phyloP scores from a whole-genome alignment of 1,140 invertebrate species.

The Bombyx mandarina region DNA sequence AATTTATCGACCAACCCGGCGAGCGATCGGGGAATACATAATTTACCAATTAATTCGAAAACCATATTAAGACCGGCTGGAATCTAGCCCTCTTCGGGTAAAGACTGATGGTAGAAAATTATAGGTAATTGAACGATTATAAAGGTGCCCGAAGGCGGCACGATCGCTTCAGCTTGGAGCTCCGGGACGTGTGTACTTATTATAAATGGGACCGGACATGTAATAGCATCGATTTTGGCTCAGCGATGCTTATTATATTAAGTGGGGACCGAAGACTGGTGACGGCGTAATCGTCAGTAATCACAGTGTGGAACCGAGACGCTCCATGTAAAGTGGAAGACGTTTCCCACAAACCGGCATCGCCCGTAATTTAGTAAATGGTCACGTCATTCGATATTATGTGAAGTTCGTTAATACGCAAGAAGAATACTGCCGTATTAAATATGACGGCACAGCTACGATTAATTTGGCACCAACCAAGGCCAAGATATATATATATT shows the following conservation, averaged over 20 bases:
- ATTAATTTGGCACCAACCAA: too few species aligned
- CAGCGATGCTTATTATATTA: slow-evolving; percentile 64
- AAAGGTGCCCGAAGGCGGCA: slow-evolving; percentile 44
- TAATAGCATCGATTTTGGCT: slow-evolving; percentile 66
- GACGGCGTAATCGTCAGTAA: slow-evolving; percentile 60
- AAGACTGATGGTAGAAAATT: slow-evolving; percentile 68
- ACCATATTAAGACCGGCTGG: slow-evolving; percentile 30
- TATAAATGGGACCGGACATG: slow-evolving; percentile 61
- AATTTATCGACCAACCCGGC: too few species aligned
- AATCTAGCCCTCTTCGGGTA: slow-evolving; percentile 48
- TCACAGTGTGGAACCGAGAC: slow-evolving; percentile 34
- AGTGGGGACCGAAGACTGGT: slow-evolving; percentile 59
- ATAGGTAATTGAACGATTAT: slow-evolving; percentile 66
- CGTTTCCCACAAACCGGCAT: slow-evolving; percentile 13
- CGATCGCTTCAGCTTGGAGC: slow-evolving; percentile 19
- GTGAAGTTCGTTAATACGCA: not conserved
- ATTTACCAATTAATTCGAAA: slow-evolving; percentile 64
- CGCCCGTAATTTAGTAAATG: not conserved
- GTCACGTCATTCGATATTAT: not conserved
- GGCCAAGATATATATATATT: too few species aligned
- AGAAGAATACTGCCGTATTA: too few species aligned
- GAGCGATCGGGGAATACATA: slow-evolving; percentile 26
- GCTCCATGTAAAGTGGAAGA: slow-evolving; percentile 20
- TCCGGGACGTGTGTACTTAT: slow-evolving; percentile 48
- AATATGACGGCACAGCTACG: too few species aligned